A percentile compares a stretch with the other conserved stretches of the same genome.
These are phyloP conservation scores for Nipponia nippon DNA, from an alignment of 2,113 vertebrate species.

Conservation along the genomic window DNA sequence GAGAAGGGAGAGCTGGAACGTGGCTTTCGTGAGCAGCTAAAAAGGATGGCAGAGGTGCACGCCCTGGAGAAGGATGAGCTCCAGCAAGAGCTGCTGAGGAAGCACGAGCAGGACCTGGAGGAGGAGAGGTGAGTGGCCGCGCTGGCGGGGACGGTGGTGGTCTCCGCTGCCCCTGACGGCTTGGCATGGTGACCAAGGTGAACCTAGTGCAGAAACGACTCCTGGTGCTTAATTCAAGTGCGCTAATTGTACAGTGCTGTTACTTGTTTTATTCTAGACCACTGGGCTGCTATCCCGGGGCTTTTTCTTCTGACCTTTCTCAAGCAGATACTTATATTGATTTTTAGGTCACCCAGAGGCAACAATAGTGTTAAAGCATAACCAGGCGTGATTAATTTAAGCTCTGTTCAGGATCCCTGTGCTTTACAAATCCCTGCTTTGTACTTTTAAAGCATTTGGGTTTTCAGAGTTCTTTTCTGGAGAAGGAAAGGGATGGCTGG, in stretches of 20 bases:
- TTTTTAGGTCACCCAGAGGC: neutral
- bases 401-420: neutral
- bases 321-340: neutral
- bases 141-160: neutral
- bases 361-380: neutral
- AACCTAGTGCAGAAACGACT: neutral
- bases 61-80: conserved; percentile 70
- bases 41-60: conserved; percentile 57
- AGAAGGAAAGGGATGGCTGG: neutral
- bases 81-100: conserved; percentile 66
- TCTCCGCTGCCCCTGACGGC: accelerated
- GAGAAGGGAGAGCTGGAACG: conserved; percentile 68
- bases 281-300: neutral
- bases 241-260: neutral
- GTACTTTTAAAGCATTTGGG: neutral
- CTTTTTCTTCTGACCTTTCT: neutral
- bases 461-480: neutral
- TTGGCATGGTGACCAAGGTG: accelerated
- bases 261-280: neutral
- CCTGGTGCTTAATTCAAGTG: accelerated
- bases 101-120: conserved; percentile 76
- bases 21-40: conserved; percentile 54
- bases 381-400: neutral
- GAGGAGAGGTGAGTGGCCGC: conserved; percentile 82
- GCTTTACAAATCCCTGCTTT: neutral